A percentile compares a stretch with the other conserved stretches of the same genome.
phyloP scores from a whole-genome alignment of 2,888 invertebrate species.

The Auanema sp. region DNA sequence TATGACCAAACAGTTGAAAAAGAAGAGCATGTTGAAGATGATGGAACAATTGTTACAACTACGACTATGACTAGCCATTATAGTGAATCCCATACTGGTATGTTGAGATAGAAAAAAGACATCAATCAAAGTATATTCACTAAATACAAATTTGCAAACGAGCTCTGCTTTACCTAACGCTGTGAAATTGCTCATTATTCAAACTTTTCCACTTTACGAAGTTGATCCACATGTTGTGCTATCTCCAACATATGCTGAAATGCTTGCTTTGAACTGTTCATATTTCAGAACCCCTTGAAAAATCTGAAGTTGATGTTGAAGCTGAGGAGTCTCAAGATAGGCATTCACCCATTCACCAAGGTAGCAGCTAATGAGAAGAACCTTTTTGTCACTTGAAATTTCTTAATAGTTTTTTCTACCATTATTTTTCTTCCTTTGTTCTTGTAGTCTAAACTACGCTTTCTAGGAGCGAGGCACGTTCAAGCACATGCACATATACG shows the following conservation, averaged over 20 bases:
- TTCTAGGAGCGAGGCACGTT: too few relatives aligned
- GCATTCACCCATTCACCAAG: constrained; percentile 5
- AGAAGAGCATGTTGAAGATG: constrained; percentile 43
- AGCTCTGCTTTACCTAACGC: neutral
- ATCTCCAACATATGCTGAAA: too few relatives aligned
- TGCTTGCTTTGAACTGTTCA: too few relatives aligned
- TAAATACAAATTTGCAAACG: neutral
- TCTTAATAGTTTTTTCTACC: too few relatives aligned
- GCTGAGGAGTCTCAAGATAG: constrained; percentile 6
- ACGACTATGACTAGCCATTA: constrained; percentile 42
- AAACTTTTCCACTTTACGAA: constrained; percentile 14
- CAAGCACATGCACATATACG: too few relatives aligned
- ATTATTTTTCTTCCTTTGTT: too few relatives aligned
- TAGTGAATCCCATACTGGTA: constrained; percentile 23
- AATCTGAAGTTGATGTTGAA: constrained; percentile 3
- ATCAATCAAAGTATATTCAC: neutral
- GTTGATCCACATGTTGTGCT: constrained; percentile 6
- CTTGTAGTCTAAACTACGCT: too few relatives aligned
- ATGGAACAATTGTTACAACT: constrained; percentile 47
- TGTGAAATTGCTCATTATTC: constrained; percentile 3
- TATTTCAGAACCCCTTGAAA: neutral
- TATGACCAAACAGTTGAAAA: constrained; percentile 29
- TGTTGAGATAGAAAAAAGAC: neutral
- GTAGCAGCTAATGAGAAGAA: constrained; percentile 8
- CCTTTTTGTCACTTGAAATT: too few relatives aligned